These are phyloP conservation scores for Hyphantria cunea DNA, from an alignment of 1,140 invertebrate genomes.

Conservation along the genomic window DNA sequence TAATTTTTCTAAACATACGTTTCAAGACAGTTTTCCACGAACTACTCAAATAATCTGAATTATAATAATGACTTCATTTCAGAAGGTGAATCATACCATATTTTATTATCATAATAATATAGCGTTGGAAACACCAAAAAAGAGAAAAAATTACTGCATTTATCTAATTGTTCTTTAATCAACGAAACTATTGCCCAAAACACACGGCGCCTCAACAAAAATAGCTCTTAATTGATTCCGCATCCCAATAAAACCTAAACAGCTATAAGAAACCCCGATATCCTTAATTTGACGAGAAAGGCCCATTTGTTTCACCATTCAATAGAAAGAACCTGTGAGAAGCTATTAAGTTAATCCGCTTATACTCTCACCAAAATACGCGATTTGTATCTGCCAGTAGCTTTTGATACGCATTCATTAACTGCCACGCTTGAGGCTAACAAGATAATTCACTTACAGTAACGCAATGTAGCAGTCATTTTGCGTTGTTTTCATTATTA, in stretches of 20 bases:
- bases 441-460: background rate
- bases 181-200: constrained; percentile 6
- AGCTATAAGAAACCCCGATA: constrained; percentile 15
- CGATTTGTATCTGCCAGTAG: background rate
- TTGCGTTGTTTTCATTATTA: background rate
- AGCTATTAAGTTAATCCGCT: constrained; percentile 69
- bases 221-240: constrained; percentile 18
- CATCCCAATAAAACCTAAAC: constrained; percentile 25
- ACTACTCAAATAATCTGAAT: too few relatives aligned
- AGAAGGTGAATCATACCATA: too few relatives aligned
- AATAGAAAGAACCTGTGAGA: constrained; percentile 63
- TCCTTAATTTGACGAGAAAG: constrained; percentile 48
- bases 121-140: too few relatives aligned
- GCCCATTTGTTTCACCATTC: constrained; percentile 52
- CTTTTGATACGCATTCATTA: constrained; percentile 22
- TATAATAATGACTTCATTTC: too few relatives aligned
- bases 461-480: constrained; percentile 30
- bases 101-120: too few relatives aligned
- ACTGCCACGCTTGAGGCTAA: background rate
- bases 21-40: too few relatives aligned
- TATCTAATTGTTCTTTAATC: constrained; percentile 12
- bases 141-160: background rate
- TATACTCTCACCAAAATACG: constrained; percentile 36
- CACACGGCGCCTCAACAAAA: background rate
- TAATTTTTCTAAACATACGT: too few relatives aligned